phyloP scores from a whole-genome alignment of 2,797 vertebrate genomes.

The Diceros bicornis region DNA sequence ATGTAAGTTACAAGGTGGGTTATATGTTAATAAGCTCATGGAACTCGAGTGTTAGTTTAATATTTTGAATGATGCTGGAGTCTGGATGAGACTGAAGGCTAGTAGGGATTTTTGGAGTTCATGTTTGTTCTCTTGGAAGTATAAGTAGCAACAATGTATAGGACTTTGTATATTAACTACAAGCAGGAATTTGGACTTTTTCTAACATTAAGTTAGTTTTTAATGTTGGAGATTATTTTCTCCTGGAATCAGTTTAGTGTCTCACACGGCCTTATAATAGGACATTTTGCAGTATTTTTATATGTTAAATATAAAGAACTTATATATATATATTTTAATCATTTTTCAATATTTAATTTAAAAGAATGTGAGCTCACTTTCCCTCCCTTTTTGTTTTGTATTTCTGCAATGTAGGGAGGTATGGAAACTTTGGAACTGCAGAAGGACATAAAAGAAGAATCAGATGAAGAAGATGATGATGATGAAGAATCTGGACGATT shows the following conservation, averaged over 20 bases:
- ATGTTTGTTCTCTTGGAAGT: background rate
- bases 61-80: background rate
- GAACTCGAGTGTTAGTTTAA: background rate
- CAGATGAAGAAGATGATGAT: slow-evolving; percentile 97
- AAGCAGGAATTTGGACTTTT: background rate
- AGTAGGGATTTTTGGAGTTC: background rate
- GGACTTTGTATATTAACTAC: background rate
- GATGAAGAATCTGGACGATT: slow-evolving; percentile 95
- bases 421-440: slow-evolving; percentile 91
- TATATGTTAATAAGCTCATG: accelerated
- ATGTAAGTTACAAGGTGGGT: background rate
- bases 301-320: background rate
- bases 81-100: background rate
- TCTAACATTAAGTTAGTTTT: background rate
- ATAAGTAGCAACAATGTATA: background rate
- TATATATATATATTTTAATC: background rate
- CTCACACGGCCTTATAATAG: background rate
- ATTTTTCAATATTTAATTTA: background rate
- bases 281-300: background rate
- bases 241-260: background rate
- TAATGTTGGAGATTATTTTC: slow-evolving; percentile 3
- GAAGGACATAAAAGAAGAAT: slow-evolving; percentile 94
- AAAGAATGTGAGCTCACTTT: background rate
- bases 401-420: slow-evolving; percentile 89
- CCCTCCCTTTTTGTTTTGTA: background rate